phyloP scores from a whole-genome alignment of 2,113 vertebrate species.

The Ranitomeya imitator region DNA sequence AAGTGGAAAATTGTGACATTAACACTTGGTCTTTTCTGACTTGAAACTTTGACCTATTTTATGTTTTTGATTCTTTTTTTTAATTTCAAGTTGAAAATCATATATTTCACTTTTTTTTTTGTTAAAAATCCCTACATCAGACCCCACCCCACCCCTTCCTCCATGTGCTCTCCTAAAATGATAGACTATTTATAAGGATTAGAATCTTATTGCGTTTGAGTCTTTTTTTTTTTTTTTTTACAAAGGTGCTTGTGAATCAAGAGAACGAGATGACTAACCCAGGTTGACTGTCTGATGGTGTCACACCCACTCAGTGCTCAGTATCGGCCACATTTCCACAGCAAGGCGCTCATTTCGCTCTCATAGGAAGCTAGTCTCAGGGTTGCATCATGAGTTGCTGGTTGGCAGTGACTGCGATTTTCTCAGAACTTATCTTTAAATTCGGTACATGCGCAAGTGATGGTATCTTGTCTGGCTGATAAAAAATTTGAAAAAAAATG shows the following conservation, averaged over 20 bases:
- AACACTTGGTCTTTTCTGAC: neutral
- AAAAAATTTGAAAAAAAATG: neutral
- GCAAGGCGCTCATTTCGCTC: neutral
- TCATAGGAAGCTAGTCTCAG: neutral
- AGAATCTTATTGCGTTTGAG: neutral
- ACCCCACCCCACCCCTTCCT: neutral
- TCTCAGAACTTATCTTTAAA: constrained; percentile 61
- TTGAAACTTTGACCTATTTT: neutral
- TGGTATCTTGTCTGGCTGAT: neutral
- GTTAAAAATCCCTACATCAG: neutral
- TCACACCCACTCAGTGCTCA: constrained; percentile 54
- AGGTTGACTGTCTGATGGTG: constrained; percentile 61
- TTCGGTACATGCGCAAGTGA: neutral
- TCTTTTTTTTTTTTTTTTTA: constrained; percentile 61
- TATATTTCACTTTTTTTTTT: neutral
- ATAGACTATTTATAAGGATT: neutral
- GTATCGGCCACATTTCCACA: constrained; percentile 1
- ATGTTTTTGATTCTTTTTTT: neutral
- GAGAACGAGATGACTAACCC: constrained; percentile 62
- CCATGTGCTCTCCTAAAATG: neutral
- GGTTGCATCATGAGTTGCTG: neutral
- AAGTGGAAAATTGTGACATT: neutral
- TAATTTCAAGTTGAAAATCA: neutral
- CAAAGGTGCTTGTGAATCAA: constrained; percentile 54
- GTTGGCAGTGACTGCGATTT: constrained; percentile 21